Conservation (phyloP, 2,113 vertebrate species). For the Montifringilla adamsi region DNA sequence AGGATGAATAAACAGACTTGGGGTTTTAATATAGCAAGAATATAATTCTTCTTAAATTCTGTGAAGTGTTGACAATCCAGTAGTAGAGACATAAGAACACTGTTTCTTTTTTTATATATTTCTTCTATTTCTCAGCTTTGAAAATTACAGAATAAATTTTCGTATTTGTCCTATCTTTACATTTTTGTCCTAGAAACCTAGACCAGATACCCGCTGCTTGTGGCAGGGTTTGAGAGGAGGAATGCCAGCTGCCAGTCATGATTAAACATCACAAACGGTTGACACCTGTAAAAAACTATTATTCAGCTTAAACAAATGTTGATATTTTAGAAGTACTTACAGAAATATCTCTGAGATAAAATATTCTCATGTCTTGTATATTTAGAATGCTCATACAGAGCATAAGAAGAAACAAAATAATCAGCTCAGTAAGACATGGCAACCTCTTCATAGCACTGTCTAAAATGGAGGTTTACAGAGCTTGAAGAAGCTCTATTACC, state of each 20-base stretch:
- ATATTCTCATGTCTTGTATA: background rate
- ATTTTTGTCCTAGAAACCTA: background rate
- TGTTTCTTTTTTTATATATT: background rate
- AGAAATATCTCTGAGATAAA: background rate
- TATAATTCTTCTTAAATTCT: background rate
- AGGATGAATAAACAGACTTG: background rate
- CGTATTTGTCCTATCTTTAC: background rate
- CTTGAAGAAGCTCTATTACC: background rate
- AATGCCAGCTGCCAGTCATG: background rate
- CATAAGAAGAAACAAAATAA: background rate
- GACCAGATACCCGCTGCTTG: background rate
- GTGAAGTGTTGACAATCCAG: background rate
- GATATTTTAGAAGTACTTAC: background rate
- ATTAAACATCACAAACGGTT: background rate
- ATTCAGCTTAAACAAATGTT: background rate
- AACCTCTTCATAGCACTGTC: background rate
- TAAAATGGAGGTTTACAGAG: background rate
- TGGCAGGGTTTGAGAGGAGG: background rate
- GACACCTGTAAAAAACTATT: background rate
- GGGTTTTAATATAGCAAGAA: background rate
- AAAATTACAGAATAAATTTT: background rate
- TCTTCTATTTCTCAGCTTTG: background rate
- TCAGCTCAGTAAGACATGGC: background rate
- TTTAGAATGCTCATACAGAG: background rate
- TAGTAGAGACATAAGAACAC: background rate